These are phyloP conservation scores for Serranus cabrilla DNA, from an alignment of 2,797 vertebrate species.

Conservation along the genomic window DNA sequence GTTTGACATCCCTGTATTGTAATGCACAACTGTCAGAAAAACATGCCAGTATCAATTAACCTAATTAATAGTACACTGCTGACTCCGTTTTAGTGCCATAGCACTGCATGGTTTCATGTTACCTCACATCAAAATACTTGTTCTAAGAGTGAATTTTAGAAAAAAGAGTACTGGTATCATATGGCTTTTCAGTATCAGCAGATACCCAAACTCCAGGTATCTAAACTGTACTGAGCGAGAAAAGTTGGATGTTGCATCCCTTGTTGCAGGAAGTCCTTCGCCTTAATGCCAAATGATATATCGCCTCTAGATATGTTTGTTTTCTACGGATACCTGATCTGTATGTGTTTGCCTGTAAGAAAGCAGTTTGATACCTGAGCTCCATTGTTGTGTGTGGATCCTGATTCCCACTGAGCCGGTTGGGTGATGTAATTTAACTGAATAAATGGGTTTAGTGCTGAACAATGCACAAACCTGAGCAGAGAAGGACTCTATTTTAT, in stretches of 20 bases:
- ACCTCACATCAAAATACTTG: no score
- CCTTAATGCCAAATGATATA: background rate
- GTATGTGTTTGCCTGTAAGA: slow-evolving; percentile 28
- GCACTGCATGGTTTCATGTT: no score
- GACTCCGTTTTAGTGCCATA: background rate
- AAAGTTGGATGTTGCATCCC: background rate
- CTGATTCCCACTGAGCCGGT: slow-evolving; percentile 36
- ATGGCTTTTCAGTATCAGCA: background rate
- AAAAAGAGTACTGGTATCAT: background rate
- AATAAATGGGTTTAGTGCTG: slow-evolving; percentile 12
- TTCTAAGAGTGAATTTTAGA: background rate
- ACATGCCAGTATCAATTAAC: no score
- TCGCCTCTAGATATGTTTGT: slow-evolving; percentile 8
- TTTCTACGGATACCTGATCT: slow-evolving; percentile 28
- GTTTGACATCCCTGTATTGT: no score
- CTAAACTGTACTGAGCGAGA: background rate
- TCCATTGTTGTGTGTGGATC: slow-evolving; percentile 44
- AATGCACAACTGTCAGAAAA: no score
- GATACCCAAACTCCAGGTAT: background rate
- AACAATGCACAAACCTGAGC: slow-evolving; percentile 9
- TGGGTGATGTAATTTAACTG: slow-evolving; percentile 38
- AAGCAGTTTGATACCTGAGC: slow-evolving; percentile 45
- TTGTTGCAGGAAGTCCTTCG: slow-evolving; percentile 1
- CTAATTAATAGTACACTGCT: background rate
- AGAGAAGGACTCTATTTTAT: background rate